Evolutionary conservation across 1,140 invertebrate species (phyloP), one percentile per base, ranked within the genome.

Genomic region (Neodiprion lecontei): DNA sequence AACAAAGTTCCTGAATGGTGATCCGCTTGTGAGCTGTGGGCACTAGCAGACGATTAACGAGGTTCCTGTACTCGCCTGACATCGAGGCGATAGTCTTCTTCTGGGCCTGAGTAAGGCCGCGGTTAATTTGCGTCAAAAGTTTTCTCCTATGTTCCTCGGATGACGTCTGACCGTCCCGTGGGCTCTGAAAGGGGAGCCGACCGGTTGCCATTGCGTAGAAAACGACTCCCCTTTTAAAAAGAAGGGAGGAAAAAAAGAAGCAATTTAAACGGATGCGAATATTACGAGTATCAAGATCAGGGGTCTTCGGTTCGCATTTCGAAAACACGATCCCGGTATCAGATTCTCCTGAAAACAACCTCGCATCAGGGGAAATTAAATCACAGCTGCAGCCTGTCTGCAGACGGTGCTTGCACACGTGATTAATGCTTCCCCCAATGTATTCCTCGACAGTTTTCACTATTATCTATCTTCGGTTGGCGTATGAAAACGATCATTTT

Each of bases 141-240:
- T 89, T 89, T 74, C 90, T 89, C n/a, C 92, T 85, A 69, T 90
- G 85, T 76, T 90, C 87, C 74, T 91, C 91, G 65, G 89, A 87
- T 3, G 90, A 88, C 72, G 88, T 86, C 75, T 84, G 84, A 77
- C 85, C 83, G 77, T 84, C 83, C 73, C 84, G 81, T 1, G 83
- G 77, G 69, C 83, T 89, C 23, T 90, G 86, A 82, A 94, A 94
- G 21, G 93, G 93, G 76, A 94, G 84, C 73, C 90, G 90, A 50
- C 93, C 93, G 1, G 92, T 89, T 73, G 91, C 88, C 91, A 93
- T 93, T 48, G 90, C 91, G 86, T 92, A 94, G 74, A 93, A 88
- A 70, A 93, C 91, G 67, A 94, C 91, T 69, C 93, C 92, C 48
- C 92, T 93, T 87, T 12, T 84, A 85, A 78, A 78, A 72, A 81